Conservation (phyloP, 2,888 invertebrate species). For the Clanis bilineata region DNA sequence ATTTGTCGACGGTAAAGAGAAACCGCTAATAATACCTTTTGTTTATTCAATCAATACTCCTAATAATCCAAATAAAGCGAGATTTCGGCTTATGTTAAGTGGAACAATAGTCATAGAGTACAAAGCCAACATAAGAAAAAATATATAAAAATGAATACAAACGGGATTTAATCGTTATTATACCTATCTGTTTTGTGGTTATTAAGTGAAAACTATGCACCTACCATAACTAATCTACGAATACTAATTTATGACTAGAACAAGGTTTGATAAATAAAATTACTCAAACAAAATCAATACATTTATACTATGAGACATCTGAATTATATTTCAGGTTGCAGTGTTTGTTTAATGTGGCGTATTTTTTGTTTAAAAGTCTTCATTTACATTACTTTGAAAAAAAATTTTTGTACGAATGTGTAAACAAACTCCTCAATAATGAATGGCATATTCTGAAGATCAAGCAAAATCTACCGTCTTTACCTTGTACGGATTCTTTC, state of each 20-base stretch:
- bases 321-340: not conserved
- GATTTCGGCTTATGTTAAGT: not conserved
- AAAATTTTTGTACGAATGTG: not conserved
- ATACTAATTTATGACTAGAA: no score
- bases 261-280: no score
- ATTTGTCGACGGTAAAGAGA: not conserved
- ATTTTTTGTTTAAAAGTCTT: no score
- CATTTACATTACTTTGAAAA: no score
- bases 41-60: not conserved
- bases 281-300: no score
- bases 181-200: no score
- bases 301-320: no score
- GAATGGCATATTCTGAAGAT: not conserved
- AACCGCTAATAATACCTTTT: not conserved
- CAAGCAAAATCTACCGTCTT: not conserved
- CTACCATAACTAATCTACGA: no score
- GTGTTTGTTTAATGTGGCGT: not conserved
- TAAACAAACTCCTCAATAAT: not conserved
- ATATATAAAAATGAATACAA: no score
- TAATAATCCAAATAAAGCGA: not conserved
- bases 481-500: not conserved
- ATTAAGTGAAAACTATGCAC: no score
- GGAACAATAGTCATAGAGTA: not conserved
- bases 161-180: no score
- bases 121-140: no score